A percentile compares a stretch with the other conserved stretches of the same genome.
phyloP scores from a whole-genome alignment of 2,888 invertebrate genomes.

The Thymelicus lineola region DNA sequence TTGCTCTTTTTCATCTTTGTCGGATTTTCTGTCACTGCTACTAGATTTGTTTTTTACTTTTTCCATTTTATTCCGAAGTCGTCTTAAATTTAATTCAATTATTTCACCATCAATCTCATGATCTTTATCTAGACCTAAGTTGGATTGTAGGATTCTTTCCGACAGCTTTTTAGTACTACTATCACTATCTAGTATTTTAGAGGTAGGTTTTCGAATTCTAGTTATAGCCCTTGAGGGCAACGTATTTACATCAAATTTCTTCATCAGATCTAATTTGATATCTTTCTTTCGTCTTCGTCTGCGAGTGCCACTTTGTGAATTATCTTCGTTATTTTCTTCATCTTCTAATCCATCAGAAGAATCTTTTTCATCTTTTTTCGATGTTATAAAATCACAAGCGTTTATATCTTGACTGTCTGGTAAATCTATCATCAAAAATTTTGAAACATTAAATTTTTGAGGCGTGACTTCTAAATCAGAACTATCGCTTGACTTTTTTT shows the following conservation, averaged over 20 bases:
- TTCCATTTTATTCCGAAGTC: constrained; percentile 58
- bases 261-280: constrained; percentile 62
- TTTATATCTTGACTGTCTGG: constrained; percentile 76
- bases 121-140: constrained; percentile 60
- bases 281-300: constrained; percentile 50
- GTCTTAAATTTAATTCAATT: constrained; percentile 64
- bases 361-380: constrained; percentile 51
- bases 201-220: constrained; percentile 67
- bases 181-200: constrained; percentile 54
- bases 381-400: constrained; percentile 52
- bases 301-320: constrained; percentile 59
- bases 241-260: constrained; percentile 58
- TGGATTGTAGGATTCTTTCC: constrained; percentile 58
- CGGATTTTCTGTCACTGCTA: neutral
- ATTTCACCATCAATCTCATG: constrained; percentile 64
- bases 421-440: constrained; percentile 64
- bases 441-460: constrained; percentile 58
- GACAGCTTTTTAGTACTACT: constrained; percentile 46
- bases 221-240: constrained; percentile 68
- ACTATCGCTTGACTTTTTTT: constrained; percentile 57
- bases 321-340: constrained; percentile 57
- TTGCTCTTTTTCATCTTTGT: neutral
- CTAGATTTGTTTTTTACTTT: constrained; percentile 53
- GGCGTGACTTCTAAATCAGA: constrained; percentile 66
- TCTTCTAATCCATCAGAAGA: constrained; percentile 69